These are phyloP conservation scores for Eudyptes chrysolophus DNA, from an alignment of 2,113 vertebrate species.

Conservation along the genomic window DNA sequence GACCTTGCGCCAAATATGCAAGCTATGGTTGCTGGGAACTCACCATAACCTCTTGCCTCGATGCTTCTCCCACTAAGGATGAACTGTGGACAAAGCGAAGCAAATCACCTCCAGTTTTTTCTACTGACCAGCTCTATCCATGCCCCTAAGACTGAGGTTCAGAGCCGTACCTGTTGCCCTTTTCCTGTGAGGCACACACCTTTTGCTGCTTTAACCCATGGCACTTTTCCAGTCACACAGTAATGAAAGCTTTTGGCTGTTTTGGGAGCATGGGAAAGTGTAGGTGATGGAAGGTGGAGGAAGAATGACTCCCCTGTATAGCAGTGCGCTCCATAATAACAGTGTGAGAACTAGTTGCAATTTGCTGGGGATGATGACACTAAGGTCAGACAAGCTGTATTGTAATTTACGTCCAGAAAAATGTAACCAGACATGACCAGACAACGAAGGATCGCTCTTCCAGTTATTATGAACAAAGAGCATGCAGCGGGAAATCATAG, in stretches of 20 bases:
- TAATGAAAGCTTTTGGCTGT: neutral
- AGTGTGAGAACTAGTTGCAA: constrained; percentile 44
- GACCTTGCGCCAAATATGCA: neutral
- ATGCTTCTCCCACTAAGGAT: neutral
- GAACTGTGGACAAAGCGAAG: neutral
- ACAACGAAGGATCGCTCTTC: constrained; percentile 27
- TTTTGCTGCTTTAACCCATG: neutral
- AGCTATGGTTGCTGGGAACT: neutral
- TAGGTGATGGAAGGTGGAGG: neutral
- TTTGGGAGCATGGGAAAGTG: neutral
- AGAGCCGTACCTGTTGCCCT: neutral
- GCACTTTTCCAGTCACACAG: neutral
- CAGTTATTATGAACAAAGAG: constrained; percentile 45
- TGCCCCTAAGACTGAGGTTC: neutral
- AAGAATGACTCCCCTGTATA: neutral
- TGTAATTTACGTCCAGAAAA: constrained; percentile 53
- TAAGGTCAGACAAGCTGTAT: constrained; percentile 32
- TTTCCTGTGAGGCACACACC: neutral
- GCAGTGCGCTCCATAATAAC: neutral
- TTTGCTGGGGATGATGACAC: constrained; percentile 37
- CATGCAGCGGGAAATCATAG: neutral
- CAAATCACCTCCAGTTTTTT: neutral
- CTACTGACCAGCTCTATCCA: neutral
- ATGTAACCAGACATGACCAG: constrained; percentile 54
- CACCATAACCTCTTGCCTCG: neutral